Evolutionary conservation across 2,113 vertebrate species (phyloP), one percentile per base, ranked within the genome.

Genomic region (Corythoichthys intestinalis): DNA sequence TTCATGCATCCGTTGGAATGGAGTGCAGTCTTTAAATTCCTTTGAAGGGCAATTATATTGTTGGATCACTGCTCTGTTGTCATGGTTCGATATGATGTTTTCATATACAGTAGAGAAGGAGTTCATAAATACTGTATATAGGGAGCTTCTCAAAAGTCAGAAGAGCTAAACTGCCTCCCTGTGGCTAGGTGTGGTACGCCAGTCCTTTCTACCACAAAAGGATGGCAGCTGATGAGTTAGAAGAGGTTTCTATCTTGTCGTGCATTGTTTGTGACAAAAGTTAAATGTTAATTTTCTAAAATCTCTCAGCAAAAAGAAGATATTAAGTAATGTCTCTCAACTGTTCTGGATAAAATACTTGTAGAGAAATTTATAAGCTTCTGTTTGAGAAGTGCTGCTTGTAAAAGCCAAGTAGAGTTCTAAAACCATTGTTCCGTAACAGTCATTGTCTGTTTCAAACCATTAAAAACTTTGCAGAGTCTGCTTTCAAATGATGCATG

Each of bases 81-180:
- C 56, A 61, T 61, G 38, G 8, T 41, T 58, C 13, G 15, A 20
- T 28, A n/a, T 63, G 60, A 47, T 3, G 17, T n/a, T 46, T 63
- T 63, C 10, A 63, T 62, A 41, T 10, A 62, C n/a, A n/a, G 41
- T 28, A 9, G 37, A 38, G 37, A 39, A 39, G 14, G 37, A 1
- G 3, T 47, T 4, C 41, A 63, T 28, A 63, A 46, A 61, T 61
- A 37, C 35, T 58, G 59, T 4, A 11, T 12, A 44, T 14, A 20
- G 60, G 34, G 28, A 56, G 56, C 56, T 63, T n/a, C n/a, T 14
- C 4, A 47, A 47, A 63, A 47, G 44, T 6, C 44, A 63, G 28
- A 47, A 63, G 61, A 63, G 20, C n/a, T 63, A 34, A 58, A 28
- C 61, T 63, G 61, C 61, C 61, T 46, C 61, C 61, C 28, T 20